Conservation (phyloP, 2,888 invertebrate genomes). For the Craniophora ligustri region DNA sequence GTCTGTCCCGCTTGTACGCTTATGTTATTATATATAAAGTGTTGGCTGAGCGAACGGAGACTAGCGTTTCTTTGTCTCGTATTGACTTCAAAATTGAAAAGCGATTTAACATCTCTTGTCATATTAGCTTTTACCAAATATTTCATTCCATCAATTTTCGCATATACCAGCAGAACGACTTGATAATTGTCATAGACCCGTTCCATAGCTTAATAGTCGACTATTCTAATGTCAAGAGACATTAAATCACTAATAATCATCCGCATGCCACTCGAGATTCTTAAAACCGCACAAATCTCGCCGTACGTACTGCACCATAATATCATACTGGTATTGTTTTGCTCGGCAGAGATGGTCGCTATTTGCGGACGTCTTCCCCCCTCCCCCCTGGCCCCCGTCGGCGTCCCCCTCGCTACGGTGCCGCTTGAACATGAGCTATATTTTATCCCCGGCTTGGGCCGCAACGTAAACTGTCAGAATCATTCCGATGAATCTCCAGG, state of each 20-base stretch:
- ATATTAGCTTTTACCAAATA: background rate
- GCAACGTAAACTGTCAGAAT: conserved; percentile 86
- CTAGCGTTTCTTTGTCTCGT: conserved; percentile 53
- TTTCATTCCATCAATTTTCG: background rate
- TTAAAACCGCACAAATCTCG: conserved; percentile 61
- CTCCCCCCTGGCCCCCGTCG: conserved; percentile 48
- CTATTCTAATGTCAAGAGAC: conserved; percentile 30
- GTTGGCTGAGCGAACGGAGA: conserved; percentile 54
- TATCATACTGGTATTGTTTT: conserved; percentile 87
- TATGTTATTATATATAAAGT: conserved; percentile 74
- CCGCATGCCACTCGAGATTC: conserved; percentile 51
- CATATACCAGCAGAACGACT: background rate
- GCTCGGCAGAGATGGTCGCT: conserved; percentile 83
- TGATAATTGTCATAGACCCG: background rate
- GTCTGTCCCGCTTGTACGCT: conserved; percentile 76
- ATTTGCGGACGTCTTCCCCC: conserved; percentile 82
- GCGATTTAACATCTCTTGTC: conserved; percentile 5
- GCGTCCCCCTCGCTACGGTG: conserved; percentile 72
- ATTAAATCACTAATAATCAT: conserved; percentile 46
- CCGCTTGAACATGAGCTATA: conserved; percentile 86
- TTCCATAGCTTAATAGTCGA: background rate
- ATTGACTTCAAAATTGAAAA: conserved; percentile 7
- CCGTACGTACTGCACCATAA: conserved; percentile 75
- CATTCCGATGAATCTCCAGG: conserved; percentile 77
- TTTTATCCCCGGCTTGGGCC: conserved; percentile 85